Evolutionary conservation across 2,797 vertebrate species (phyloP), one percentile per base, ranked within the genome.

Genomic region (Pantherophis alleghaniensis): DNA sequence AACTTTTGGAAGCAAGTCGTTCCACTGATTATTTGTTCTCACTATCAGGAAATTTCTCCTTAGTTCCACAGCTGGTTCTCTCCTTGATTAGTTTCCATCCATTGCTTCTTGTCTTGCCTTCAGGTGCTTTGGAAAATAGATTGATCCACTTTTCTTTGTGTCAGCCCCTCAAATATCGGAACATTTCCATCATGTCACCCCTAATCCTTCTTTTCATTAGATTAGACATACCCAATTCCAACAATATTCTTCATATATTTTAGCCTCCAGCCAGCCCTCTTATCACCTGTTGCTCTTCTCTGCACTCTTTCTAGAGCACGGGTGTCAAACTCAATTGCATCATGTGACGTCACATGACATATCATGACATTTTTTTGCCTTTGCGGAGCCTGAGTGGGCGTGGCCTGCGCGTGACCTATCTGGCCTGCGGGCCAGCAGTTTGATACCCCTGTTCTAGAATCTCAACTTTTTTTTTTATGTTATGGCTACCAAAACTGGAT

Each of bases 351-450:
- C 6, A 22, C 6, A 2, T 60, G 59, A 60, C 20, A 60, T 22
- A 60, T 20, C 2, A 0, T 60, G 59, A 2, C 20, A 22, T 60
- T 59, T 60, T 60, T 60, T 60, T 60, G 2, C 59, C 59, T 60
- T 60, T 60, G 59, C 6, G 2, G 59, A 22, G 59, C 6, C 2
- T 20, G 59, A 2, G 20, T 60, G 18, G 20, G 1, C 5, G 2
- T 60, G 59, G 59, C 59, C 59, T 60, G 6, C 13, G 5, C 2
- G 2, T 60, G 2, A 60, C 20, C 18, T 20, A 22, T 60, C 2
- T 5, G 6, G 20, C 59, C 59, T 2, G 16, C 0, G 2, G 7
- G 20, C 20, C 1, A 2, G 0, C 20, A 60, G 20, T 22, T 22
- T 60, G 57, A 22, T 6, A 22, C 5, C 0, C 57, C 57, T 59